phyloP scores from a whole-genome alignment of 2,113 vertebrate species.

The Apaloderma vittatum region DNA sequence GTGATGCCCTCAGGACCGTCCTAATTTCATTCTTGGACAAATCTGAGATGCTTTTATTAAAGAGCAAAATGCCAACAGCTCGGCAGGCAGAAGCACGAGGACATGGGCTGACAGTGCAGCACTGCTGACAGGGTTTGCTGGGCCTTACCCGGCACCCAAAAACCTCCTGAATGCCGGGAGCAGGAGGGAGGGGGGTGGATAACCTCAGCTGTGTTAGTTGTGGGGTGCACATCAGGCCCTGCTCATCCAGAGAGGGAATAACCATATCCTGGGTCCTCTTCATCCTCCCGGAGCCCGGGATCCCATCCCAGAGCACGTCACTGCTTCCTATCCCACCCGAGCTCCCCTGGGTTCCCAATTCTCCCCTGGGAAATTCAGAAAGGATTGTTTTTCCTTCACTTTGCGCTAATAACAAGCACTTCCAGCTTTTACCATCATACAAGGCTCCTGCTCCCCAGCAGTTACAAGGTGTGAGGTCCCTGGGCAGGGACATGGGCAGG shows the following conservation, averaged over 20 bases:
- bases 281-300: neutral
- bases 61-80: neutral
- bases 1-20: neutral
- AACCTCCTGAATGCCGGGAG: fast-evolving
- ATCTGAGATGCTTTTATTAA: neutral
- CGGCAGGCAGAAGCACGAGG: fast-evolving
- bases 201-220: neutral
- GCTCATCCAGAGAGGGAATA: neutral
- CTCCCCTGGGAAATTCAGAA: neutral
- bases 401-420: neutral
- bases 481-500: neutral
- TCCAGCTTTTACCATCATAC: fast-evolving
- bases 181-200: neutral
- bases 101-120: neutral
- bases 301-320: neutral
- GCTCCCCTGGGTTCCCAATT: neutral
- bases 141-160: neutral
- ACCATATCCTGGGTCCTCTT: neutral
- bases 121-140: fast-evolving
- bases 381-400: neutral
- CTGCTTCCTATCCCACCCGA: neutral
- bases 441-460: neutral
- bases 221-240: fast-evolving
- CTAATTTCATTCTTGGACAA: neutral
- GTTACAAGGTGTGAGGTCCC: fast-evolving